Base-by-base conservation (phyloP, 2,888 invertebrate genomes). In the Seira musarum region DNA sequence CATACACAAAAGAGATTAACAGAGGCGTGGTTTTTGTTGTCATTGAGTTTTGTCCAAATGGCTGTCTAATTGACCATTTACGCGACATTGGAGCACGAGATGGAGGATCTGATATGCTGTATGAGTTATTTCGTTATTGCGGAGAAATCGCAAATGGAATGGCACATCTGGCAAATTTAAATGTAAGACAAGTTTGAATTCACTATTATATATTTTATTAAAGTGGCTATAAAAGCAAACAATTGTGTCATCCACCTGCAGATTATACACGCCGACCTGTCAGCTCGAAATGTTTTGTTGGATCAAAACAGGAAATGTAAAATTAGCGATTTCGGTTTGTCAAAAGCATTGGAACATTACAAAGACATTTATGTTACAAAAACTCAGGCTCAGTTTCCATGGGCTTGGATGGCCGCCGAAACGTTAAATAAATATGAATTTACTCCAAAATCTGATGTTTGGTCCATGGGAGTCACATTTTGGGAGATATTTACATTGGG, bases 291-390 rank as follows among this genome's bases (percentile, higher is more conserved):
- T 57, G 57, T 57, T 57, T n/a, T 57, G 8, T 19, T 57, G n/a
- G n/a, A 57, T 57, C 3, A 5, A 57, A 57, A 57, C 17, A 5
- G 6, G n/a, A 57, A 5, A 10, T 57, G 57, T 19, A 57, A 57
- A 57, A 57, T 57, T 10, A 57, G 57, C n/a, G 57, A 57, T 19
- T 57, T 57, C 17, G 57, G 57, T n/a, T n/a, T 57, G 57, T 57
- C 57, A 5, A 5, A 19, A 15, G 17, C 15, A 15, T n/a, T 57
- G 57, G 6, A 57, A 3, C 5, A 57, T 5, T 57, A 57, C 17
- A n/a, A n/a, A n/a, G 57, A 57, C 3, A 15, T 57, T 5, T 57
- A 57, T 57, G n/a, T 5, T 5, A 57, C 15, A 15, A 57, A 57
- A 5, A 15, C 3, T 10, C 8, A 57, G n/a, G 57, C n/a, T n/a